Conservation (phyloP, 2,113 vertebrate genomes). For the Silurus asotus region DNA sequence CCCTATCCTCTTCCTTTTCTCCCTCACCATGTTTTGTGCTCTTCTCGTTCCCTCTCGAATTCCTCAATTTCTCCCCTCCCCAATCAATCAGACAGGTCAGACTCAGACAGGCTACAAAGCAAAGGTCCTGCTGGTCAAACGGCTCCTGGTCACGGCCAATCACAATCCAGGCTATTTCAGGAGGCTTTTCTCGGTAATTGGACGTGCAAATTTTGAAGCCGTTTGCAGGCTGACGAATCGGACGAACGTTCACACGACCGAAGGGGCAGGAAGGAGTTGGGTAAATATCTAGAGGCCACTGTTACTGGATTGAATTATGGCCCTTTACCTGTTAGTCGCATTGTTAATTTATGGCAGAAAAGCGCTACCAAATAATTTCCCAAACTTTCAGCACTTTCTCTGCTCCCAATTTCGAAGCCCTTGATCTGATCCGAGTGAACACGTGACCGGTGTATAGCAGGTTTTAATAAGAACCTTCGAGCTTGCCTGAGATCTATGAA, state of each 20-base stretch:
- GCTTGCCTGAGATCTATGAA: conserved; percentile 8
- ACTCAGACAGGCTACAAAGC: conserved; percentile 19
- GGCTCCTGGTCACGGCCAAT: conserved; percentile 34
- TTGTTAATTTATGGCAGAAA: conserved; percentile 3
- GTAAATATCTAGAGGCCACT: neutral
- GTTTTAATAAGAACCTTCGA: neutral
- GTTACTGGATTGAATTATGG: conserved; percentile 1
- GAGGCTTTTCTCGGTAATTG: conserved; percentile 31
- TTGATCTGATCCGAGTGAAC: neutral
- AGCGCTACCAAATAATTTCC: neutral
- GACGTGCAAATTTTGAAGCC: conserved; percentile 28
- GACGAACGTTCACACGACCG: neutral
- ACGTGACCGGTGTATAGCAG: neutral
- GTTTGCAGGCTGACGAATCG: conserved; percentile 14
- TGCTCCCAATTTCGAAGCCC: neutral
- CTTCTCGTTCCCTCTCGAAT: neutral
- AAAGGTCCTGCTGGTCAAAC: conserved; percentile 40
- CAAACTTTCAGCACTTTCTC: neutral
- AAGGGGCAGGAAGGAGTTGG: conserved; percentile 16
- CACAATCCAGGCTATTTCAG: conserved; percentile 41
- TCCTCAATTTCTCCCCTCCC: neutral
- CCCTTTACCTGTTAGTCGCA: conserved; percentile 3
- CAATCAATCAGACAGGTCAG: conserved; percentile 40
- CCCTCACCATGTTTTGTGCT: neutral
- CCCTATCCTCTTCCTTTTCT: conserved; percentile 25